These are phyloP conservation scores for Sebastes nivosus DNA, from an alignment of 2,797 vertebrate species.

Conservation along the genomic window DNA sequence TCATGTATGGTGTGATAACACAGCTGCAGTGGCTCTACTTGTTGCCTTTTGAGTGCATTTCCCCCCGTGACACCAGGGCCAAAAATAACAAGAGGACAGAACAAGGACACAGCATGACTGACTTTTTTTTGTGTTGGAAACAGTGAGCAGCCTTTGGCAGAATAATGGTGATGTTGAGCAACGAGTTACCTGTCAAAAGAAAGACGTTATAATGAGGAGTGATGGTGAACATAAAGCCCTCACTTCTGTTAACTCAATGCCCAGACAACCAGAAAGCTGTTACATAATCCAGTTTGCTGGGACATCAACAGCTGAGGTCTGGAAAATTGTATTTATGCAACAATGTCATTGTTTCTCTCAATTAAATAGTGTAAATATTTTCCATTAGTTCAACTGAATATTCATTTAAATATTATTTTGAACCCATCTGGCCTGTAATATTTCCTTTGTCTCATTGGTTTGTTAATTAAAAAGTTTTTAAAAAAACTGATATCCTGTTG, in stretches of 20 bases:
- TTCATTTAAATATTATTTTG: neutral
- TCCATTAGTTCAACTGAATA: neutral
- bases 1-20: neutral
- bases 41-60: neutral
- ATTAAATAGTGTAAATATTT: neutral
- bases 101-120: neutral
- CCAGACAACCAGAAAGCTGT: neutral
- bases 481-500: neutral
- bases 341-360: neutral
- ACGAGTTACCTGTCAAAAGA: neutral
- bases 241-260: neutral
- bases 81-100: neutral
- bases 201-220: neutral
- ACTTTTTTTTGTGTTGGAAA: neutral
- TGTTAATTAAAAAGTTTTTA: neutral
- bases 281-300: neutral
- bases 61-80: neutral
- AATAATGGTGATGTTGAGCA: neutral
- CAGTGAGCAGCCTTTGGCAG: neutral
- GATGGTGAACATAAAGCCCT: neutral
- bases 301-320: neutral
- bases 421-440: neutral
- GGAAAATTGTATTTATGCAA: neutral
- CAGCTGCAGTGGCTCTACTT: neutral
- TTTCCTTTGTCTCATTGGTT: neutral